These are phyloP conservation scores for Radopholus similis DNA, from an alignment of 1,140 invertebrate genomes.

Conservation along the genomic window DNA sequence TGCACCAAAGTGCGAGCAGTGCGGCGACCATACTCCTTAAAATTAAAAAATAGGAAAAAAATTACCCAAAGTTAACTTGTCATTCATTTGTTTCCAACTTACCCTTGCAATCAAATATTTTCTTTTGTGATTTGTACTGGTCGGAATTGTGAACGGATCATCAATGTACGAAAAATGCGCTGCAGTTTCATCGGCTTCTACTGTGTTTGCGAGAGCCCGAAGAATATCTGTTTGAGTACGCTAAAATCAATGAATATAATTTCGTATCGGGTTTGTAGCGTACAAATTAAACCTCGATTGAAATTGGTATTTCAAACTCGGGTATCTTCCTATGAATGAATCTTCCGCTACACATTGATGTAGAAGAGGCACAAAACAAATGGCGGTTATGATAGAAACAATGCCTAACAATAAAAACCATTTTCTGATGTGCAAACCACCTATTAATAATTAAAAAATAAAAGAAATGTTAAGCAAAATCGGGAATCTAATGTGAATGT, in stretches of 20 bases:
- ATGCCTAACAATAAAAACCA: too few species aligned
- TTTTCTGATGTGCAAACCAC: too few species aligned
- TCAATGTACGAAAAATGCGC: constrained; percentile 57
- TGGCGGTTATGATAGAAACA: too few species aligned
- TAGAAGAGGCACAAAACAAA: too few species aligned
- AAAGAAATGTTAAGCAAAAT: too few species aligned
- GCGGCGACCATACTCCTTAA: constrained; percentile 51
- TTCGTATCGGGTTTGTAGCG: too few species aligned
- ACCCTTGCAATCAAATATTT: constrained; percentile 51
- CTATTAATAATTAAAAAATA: too few species aligned
- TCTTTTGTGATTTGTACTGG: constrained; percentile 23
- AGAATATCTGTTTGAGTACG: constrained; percentile 54
- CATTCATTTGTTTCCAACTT: not conserved
- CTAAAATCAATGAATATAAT: constrained; percentile 33
- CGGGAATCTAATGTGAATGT: too few species aligned
- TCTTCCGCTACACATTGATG: too few species aligned
- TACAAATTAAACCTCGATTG: not conserved
- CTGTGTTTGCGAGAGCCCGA: constrained; percentile 47
- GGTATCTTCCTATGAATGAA: not conserved
- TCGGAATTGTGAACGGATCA: constrained; percentile 55
- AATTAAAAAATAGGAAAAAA: not conserved
- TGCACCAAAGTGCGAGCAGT: constrained; percentile 51
- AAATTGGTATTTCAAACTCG: constrained; percentile 12
- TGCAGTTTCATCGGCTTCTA: constrained; percentile 55
- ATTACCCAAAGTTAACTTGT: not conserved